Base-by-base conservation (phyloP, 2,113 vertebrate species). In the Andinoacara biseriatus region DNA sequence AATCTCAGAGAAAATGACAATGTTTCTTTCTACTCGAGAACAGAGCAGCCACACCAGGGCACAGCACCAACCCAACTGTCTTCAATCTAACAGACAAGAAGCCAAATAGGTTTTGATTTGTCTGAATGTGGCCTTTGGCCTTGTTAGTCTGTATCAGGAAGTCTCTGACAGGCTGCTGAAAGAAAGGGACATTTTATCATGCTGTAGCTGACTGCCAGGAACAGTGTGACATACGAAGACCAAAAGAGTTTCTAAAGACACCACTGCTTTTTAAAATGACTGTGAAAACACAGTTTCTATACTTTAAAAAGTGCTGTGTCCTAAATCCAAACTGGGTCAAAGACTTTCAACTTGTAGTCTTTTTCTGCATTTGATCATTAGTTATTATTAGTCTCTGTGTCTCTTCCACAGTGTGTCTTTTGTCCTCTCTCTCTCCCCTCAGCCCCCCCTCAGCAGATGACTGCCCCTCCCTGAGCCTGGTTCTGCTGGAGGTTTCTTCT, bases 111-210 rank as follows among this genome's bases (percentile, higher is more conserved):
- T 81, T 88, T 58, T 84, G 90, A 92, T 87, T 43, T n/a, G 81
- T 88, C 74, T 78, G 82, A 83, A 60, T 14, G 38, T 81, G 85
- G 59, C 90, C 89, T 88, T 86, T 90, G 87, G 76, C 86, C 77
- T 74, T 84, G 82, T 84, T 87, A 22, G 58, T 49, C 76, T 81
- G 72, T 85, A 74, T 81, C 81, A 74, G 83, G 65, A 82, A 62
- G 33, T 61, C 14, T 40, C 18, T 90, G 86, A 89, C 88, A 90
- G 75, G 74, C 69, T 33, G 78, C 10, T 80, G 86, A 83, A 76
- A 26, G 78, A 61, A 20, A 63, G 29, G 26, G 74, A 67, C 82
- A 22, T 74, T 61, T 60, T 17, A 43, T 85, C 35, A 46, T 17
- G 29, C 15, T 69, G 62, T 5, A 29, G 82, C 76, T 29, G 59